Base-by-base conservation (phyloP, 2,888 invertebrate genomes). In the Drosophila monieri region DNA sequence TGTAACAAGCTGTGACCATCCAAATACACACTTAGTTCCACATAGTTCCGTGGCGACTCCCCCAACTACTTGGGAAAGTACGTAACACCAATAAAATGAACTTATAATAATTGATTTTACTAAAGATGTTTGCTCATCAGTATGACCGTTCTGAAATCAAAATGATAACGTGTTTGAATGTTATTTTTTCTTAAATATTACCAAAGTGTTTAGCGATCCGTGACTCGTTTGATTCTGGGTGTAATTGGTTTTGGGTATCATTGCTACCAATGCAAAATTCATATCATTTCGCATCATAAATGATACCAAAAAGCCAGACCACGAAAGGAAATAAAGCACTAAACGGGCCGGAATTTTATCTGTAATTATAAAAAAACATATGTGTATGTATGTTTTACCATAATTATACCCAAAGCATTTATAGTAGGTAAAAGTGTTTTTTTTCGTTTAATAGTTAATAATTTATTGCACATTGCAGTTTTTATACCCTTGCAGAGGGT, bases 201-300 rank as follows among this genome's bases (percentile, higher is more conserved):
- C 81, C 88, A 79, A 66, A 52, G 76, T 68, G 21, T 44, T n/a
- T 47, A 61, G 57, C 25, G 79, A 61, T 30, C 48, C 47, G 37
- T 44, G 62, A 32, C 52, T 48, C 9, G 65, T 65, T 12, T 58
- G 57, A 27, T 41, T 58, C n/a, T 68, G 51, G 10, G 81, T 71
- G 12, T 61, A 57, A 53, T 68, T 78, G 8, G 21, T 44, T 27
- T 69, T 64, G 4, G 79, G 62, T 23, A 93, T 94, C 95, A 95
- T 95, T 6, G 94, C 95, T 21, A 95, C 94, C 73, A 95, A 93
- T 1, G 95, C 94, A 74, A 95, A 92, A 89, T 95, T 95, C 79
- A 95, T 95, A 90, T 95, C 95, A 76, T 94, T 95, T 52, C 95
- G 92, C 95, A 95, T 95, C 95, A 95, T 95, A 84, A 95, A 95